Base-by-base conservation (phyloP, 2,113 vertebrate genomes). In the Eudyptes chrysolophus region DNA sequence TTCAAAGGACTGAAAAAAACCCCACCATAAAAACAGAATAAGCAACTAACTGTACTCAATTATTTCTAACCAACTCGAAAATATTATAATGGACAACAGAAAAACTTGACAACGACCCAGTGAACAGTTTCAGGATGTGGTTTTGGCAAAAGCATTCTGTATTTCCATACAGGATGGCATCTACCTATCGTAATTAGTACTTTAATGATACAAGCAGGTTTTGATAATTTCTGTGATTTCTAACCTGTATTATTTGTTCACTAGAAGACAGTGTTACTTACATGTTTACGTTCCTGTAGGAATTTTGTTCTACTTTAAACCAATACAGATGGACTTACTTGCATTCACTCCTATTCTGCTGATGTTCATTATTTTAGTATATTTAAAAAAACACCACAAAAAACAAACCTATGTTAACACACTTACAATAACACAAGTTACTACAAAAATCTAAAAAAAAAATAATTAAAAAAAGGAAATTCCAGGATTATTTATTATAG, bases 401-500 rank as follows among this genome's bases (percentile, higher is more conserved):
- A 42, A 3, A 4, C 6, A 52, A 49, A 24, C 22, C 16, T 38
- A 34, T 1, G 0, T 18, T 40, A 57, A 27, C 4, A 69, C 6
- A 8, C 19, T 51, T 52, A 36, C 0, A 89, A 4, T 25, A 69
- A 13, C 5, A 16, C 9, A 65, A 84, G 4, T 46, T 92, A 57
- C 16, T 21, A 69, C 4, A 62, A 10, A 65, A 68, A 4, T 11
- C 27, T 52, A 48, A 77, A 76, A 75, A 76, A 75, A 71, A 68
- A 46, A 22, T 3, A 46, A 20, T 5, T 34, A 25, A 54, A 60
- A 16, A 7, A 32, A 84, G 58, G 1, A 68, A 69, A 72, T 66
- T 62, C 72, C 58, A 62, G 5, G 6, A 51, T 51, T 2, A 77
- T 48, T 85, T 93, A 55, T 82, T 52, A 16, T 6, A 55, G 10